Evolutionary conservation across 2,113 vertebrate genomes (phyloP).

Genomic region (Deroptyus accipitrinus): DNA sequence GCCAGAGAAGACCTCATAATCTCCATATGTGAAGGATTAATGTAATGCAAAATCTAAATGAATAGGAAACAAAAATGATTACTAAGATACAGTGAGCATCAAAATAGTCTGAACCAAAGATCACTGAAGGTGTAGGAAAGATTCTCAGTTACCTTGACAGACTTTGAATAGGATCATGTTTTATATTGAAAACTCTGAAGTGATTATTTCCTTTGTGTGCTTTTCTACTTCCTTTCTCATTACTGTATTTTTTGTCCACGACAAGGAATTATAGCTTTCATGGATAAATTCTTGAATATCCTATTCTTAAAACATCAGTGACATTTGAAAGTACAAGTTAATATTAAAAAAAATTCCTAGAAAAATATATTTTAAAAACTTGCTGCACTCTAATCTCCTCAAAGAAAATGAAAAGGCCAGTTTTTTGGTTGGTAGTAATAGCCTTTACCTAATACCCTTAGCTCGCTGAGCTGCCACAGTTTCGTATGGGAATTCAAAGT

Average conservation of each 20-base stretch:
- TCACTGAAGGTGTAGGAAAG: neutral
- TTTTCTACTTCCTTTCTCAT: neutral
- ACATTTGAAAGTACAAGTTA: neutral
- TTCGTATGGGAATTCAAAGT: neutral
- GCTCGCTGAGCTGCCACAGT: neutral
- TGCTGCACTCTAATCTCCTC: neutral
- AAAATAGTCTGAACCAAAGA: neutral
- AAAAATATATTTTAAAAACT: neutral
- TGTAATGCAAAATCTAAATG: slow-evolving; percentile 20
- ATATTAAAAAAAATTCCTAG: neutral
- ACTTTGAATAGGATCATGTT: neutral
- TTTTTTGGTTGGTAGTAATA: neutral
- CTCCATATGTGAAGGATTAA: slow-evolving; percentile 15
- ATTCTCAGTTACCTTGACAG: neutral
- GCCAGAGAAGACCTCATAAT: slow-evolving; percentile 2
- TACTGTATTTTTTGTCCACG: neutral
- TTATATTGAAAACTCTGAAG: neutral
- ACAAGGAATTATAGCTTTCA: neutral
- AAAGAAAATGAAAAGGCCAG: neutral
- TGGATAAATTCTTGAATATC: neutral
- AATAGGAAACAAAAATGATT: slow-evolving; percentile 15
- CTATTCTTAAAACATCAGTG: neutral
- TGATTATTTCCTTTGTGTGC: neutral
- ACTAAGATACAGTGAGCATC: neutral
- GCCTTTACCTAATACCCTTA: neutral